These are phyloP conservation scores for Phylloscopus collybita DNA, from an alignment of 2,797 vertebrate species.

Conservation along the genomic window DNA sequence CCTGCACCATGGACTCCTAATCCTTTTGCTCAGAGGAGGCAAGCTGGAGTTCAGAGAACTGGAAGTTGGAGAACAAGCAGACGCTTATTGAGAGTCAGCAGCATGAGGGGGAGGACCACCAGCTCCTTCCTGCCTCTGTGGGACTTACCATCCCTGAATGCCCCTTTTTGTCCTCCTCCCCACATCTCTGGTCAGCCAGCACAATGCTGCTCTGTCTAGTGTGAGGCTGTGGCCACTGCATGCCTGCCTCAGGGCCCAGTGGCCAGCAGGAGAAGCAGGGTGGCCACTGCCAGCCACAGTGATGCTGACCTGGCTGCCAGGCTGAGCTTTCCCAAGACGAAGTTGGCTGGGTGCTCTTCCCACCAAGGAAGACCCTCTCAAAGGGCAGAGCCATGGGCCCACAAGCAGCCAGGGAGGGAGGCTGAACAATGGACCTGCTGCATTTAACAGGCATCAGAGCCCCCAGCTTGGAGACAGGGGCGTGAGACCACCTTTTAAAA, in stretches of 20 bases:
- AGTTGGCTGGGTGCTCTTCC: not conserved
- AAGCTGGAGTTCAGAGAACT: conserved; percentile 33
- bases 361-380: fast-evolving
- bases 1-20: not conserved
- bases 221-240: fast-evolving
- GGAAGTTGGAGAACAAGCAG: conserved; percentile 55
- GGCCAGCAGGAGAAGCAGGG: not conserved
- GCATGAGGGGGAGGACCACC: not conserved
- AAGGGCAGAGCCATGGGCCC: fast-evolving
- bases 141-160: conserved; percentile 48
- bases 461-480: not conserved
- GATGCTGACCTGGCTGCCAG: not conserved
- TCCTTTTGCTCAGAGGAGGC: not conserved
- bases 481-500: not conserved
- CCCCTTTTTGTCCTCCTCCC: conserved; percentile 51
- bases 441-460: not conserved
- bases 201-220: not conserved
- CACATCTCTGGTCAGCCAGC: not conserved
- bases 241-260: fast-evolving
- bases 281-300: not conserved
- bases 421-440: not conserved
- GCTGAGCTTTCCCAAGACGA: not conserved
- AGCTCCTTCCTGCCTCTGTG: not conserved
- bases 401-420: not conserved
- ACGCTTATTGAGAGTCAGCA: not conserved